Evolutionary conservation across 2,113 vertebrate genomes (phyloP), one percentile per base, ranked within the genome.

Genomic region (Clarias magur): DNA sequence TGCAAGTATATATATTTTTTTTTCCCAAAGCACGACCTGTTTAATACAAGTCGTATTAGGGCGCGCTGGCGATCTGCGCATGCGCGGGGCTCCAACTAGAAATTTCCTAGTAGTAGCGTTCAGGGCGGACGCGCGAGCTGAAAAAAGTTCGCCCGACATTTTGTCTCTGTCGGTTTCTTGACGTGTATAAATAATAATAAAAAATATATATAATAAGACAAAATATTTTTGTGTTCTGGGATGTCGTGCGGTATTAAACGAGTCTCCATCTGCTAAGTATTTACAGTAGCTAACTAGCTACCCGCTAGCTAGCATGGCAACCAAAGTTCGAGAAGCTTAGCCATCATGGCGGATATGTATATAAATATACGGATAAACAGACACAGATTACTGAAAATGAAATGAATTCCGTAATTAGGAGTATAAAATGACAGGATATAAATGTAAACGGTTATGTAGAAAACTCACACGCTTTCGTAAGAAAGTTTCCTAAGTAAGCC

Each of bases 401-500:
- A 16, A 15, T 7, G 2, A 27, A 57, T 15, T 4, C 15, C 23
- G 7, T 54, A 79, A 53, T 53, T 21, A 21, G 0, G 25, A 27
- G 10, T 25, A 15, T 53, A 79, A 27, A 16, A 15, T 4, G 0
- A 78, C 13, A 8, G 15, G 4, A 16, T 19, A 17, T 30, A 8
- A 2, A 19, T 3, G 21, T 63, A 63, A 21, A 63, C 21, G 62
- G 23, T 63, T 63, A 48, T 42, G 17, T 16, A 1, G 7, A 81
- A 68, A 5, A 79, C 16, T 27, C 23, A 10, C 10, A 59, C 23
- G 53, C 42, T 88, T 30, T 72, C 57, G 59, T 30, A 80, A 62
- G 8, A 82, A 94, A 94, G 93, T 95, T 95, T 94, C 93, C 88
- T 94, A 93, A 95, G 86, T 94, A 93, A 95, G 86, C 72, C 90